phyloP scores from a whole-genome alignment of 2,797 vertebrate genomes.

The Chaetodon trifasciatus region DNA sequence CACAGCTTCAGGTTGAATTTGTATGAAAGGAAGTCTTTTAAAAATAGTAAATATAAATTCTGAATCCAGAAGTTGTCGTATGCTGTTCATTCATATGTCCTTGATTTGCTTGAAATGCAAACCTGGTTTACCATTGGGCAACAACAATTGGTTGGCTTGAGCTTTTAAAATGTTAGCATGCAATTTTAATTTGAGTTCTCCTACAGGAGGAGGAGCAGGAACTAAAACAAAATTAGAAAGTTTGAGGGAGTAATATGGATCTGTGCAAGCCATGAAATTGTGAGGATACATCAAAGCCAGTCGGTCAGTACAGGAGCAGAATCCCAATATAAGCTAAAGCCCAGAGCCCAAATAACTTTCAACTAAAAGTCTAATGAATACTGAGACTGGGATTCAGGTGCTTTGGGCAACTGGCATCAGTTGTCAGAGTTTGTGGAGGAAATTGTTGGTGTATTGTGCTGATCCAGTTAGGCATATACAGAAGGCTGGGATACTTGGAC shows the following conservation, averaged over 20 bases:
- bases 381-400: conserved; percentile 14
- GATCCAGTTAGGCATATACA: background rate
- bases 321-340: conserved; percentile 58
- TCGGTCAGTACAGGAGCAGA: conserved; percentile 55
- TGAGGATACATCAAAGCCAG: conserved; percentile 68
- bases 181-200: conserved; percentile 19
- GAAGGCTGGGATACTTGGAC: background rate
- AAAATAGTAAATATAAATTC: background rate
- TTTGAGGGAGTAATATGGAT: conserved; percentile 63
- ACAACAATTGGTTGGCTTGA: conserved; percentile 8
- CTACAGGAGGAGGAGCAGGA: conserved; percentile 23
- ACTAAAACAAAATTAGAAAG: conserved; percentile 65
- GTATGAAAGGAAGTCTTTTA: background rate
- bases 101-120: conserved; percentile 11
- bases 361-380: conserved; percentile 40
- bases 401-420: conserved; percentile 4
- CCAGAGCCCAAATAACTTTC: conserved; percentile 51
- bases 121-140: background rate
- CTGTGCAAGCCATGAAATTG: conserved; percentile 71
- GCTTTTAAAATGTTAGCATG: conserved; percentile 30
- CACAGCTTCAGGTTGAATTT: background rate
- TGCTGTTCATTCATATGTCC: background rate
- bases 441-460: background rate
- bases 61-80: background rate
- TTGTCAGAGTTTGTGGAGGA: conserved; percentile 1